phyloP scores from a whole-genome alignment of 2,797 vertebrate genomes.

The Molossus molossus region DNA sequence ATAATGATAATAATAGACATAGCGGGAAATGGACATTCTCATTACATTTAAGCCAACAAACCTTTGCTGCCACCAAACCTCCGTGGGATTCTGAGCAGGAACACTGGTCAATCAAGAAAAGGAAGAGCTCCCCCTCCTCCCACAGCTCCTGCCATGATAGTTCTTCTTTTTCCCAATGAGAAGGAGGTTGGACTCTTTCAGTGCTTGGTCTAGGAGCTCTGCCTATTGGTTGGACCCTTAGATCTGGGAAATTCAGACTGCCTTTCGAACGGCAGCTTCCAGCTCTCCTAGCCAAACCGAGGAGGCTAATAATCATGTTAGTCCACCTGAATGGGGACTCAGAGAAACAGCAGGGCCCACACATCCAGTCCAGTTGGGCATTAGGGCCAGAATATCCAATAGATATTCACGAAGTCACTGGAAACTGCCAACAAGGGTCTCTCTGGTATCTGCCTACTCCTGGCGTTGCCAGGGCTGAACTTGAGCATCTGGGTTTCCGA shows the following conservation, averaged over 20 bases:
- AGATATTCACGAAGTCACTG: conserved; percentile 39
- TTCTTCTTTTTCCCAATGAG: background rate
- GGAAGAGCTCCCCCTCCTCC: background rate
- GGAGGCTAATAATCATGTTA: background rate
- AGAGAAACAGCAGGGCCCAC: background rate
- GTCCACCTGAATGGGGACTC: background rate
- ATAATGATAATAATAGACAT: background rate
- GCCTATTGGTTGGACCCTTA: background rate
- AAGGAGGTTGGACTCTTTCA: background rate
- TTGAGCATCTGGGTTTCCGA: background rate
- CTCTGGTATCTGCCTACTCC: conserved; percentile 41
- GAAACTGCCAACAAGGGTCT: background rate
- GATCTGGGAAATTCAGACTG: background rate
- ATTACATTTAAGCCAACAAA: background rate
- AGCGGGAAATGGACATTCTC: background rate
- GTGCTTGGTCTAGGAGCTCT: background rate
- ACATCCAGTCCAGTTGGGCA: conserved; percentile 46
- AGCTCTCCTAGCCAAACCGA: conserved; percentile 18
- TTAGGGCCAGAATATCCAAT: conserved; percentile 41
- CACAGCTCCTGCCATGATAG: background rate
- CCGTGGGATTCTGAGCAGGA: background rate
- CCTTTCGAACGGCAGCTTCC: background rate
- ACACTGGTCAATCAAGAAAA: background rate
- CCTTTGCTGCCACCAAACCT: background rate
- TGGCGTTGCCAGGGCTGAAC: background rate